These are phyloP conservation scores for Ectobius pallidus DNA, from an alignment of 2,888 invertebrate genomes.

Conservation along the genomic window DNA sequence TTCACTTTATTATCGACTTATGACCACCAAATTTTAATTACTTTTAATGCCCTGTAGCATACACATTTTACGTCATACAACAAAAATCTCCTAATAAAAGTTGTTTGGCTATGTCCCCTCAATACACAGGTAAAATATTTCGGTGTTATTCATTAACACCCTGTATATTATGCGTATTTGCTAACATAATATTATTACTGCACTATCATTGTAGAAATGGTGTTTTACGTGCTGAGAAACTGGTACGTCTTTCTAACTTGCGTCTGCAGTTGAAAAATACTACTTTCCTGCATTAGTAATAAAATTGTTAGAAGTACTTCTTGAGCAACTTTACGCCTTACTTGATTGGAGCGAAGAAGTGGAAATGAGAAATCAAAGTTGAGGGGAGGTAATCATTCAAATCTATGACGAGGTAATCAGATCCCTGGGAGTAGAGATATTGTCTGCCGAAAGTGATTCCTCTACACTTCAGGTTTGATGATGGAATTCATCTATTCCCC, in stretches of 20 bases:
- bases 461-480: not conserved
- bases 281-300: not conserved
- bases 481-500: not conserved
- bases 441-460: conserved; percentile 26
- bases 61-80: no score
- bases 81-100: no score
- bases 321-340: not conserved
- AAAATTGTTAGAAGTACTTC: not conserved
- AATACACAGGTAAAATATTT: no score
- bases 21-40: no score
- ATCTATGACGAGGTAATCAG: conserved; percentile 38
- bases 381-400: conserved; percentile 37
- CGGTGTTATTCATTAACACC: no score
- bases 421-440: conserved; percentile 27
- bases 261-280: not conserved
- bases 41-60: no score
- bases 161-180: no score
- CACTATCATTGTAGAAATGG: not conserved
- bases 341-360: not conserved
- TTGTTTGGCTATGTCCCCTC: no score
- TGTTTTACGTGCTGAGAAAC: not conserved
- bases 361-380: conserved; percentile 17
- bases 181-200: no score
- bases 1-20: no score
- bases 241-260: not conserved